Conservation (phyloP, 2,113 vertebrate species). For the Oryzias woworae region DNA sequence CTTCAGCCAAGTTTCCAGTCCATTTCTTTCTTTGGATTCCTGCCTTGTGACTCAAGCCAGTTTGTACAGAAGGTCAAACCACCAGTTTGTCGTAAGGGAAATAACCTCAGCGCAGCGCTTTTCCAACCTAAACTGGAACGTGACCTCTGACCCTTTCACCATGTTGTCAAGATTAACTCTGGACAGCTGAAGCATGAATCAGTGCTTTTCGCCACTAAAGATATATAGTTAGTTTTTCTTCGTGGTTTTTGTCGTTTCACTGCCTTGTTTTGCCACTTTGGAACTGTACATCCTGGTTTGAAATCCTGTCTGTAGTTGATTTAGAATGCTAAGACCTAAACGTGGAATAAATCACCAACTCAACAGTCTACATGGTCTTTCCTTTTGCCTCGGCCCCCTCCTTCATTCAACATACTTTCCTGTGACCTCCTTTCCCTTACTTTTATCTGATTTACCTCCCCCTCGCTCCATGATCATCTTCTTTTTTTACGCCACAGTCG, state of each 20-base stretch:
- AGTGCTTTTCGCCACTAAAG: slow-evolving; percentile 45
- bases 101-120: slow-evolving; percentile 40
- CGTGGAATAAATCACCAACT: slow-evolving; percentile 54
- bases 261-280: slow-evolving; percentile 33
- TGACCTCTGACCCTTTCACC: slow-evolving; percentile 55
- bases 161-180: slow-evolving; percentile 63
- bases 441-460: slow-evolving; percentile 33
- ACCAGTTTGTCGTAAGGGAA: slow-evolving; percentile 32
- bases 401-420: slow-evolving; percentile 38
- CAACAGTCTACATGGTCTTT: slow-evolving; percentile 11
- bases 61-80: slow-evolving; percentile 47
- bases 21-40: slow-evolving; percentile 39
- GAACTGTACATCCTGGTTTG: slow-evolving; percentile 36
- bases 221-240: slow-evolving; percentile 11
- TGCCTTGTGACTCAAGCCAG: slow-evolving; percentile 21
- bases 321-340: slow-evolving; percentile 46
- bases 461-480: slow-evolving; percentile 13
- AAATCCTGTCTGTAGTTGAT: slow-evolving; percentile 45
- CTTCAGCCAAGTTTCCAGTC: slow-evolving; percentile 22
- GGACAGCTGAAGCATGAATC: slow-evolving; percentile 46
- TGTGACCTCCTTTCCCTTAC: slow-evolving; percentile 41
- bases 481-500: slow-evolving; percentile 33
- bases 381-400: slow-evolving; percentile 6
- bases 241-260: slow-evolving; percentile 5
- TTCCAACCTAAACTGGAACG: slow-evolving; percentile 53